phyloP scores from a whole-genome alignment of 2,888 invertebrate genomes.

The Chelonus formosanus region DNA sequence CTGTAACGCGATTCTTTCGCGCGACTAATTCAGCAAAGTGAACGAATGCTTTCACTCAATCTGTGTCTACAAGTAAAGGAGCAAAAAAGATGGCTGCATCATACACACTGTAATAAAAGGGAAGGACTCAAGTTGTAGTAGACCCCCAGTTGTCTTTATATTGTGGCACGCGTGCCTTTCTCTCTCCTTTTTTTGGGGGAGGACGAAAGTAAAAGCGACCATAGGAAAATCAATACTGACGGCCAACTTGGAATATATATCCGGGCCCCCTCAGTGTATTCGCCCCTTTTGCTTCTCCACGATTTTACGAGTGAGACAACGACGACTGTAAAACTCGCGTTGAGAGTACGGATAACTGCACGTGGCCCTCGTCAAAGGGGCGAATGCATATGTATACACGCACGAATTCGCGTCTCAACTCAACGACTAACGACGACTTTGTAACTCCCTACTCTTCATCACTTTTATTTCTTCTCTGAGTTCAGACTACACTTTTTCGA shows the following conservation, averaged over 20 bases:
- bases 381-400: slow-evolving; percentile 22
- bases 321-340: slow-evolving; percentile 7
- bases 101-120: slow-evolving; percentile 6
- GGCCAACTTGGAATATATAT: not conserved
- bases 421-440: slow-evolving; percentile 4
- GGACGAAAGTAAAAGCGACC: not conserved
- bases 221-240: slow-evolving; percentile 28
- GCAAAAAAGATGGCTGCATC: no score
- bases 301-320: slow-evolving; percentile 6
- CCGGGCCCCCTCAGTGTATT: slow-evolving; percentile 8
- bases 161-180: slow-evolving; percentile 15
- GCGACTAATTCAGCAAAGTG: slow-evolving; percentile 38
- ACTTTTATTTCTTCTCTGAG: not conserved
- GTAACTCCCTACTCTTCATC: not conserved
- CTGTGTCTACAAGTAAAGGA: not conserved
- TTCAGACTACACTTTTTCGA: not conserved
- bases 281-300: slow-evolving; percentile 10
- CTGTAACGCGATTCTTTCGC: slow-evolving; percentile 34
- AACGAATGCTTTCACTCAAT: slow-evolving; percentile 26
- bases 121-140: not conserved
- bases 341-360: slow-evolving; percentile 7
- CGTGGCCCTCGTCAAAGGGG: slow-evolving; percentile 15
- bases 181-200: slow-evolving; percentile 11
- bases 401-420: slow-evolving; percentile 13
- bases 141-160: slow-evolving; percentile 12